Conservation (phyloP, 2,797 vertebrate species). For the Arrhamphus sclerolepis region DNA sequence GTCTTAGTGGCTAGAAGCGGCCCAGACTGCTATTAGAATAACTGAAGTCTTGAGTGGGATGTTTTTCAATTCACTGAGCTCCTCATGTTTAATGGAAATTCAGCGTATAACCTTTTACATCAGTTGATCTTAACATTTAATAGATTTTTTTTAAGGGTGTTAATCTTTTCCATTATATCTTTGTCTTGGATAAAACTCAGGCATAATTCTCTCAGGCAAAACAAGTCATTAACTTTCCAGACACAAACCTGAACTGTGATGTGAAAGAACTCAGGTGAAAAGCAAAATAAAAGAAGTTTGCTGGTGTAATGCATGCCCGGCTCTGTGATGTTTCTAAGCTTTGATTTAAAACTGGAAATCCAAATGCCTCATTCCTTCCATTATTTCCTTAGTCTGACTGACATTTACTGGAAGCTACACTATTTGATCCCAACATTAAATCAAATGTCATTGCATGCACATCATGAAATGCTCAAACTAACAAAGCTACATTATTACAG, state of each 20-base stretch:
- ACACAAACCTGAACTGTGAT: slow-evolving; percentile 61
- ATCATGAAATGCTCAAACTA: slow-evolving; percentile 59
- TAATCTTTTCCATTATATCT: slow-evolving; percentile 73
- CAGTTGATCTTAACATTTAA: slow-evolving; percentile 76
- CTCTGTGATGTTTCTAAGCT: slow-evolving; percentile 34
- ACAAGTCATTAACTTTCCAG: slow-evolving; percentile 72
- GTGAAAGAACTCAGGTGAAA: slow-evolving; percentile 47
- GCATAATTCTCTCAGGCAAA: slow-evolving; percentile 62
- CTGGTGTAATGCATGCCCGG: slow-evolving; percentile 2
- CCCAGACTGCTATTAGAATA: slow-evolving; percentile 73
- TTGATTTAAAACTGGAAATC: slow-evolving; percentile 46
- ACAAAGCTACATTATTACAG: slow-evolving; percentile 42
- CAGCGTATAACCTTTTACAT: slow-evolving; percentile 69
- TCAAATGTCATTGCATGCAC: slow-evolving; percentile 65
- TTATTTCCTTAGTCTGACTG: slow-evolving; percentile 57
- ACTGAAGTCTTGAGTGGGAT: slow-evolving; percentile 61
- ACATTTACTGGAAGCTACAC: slow-evolving; percentile 67
- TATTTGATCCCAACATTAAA: slow-evolving; percentile 58
- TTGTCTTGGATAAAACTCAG: slow-evolving; percentile 62
- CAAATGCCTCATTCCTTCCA: slow-evolving; percentile 36
- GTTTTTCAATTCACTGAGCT: slow-evolving; percentile 68
- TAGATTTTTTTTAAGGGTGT: slow-evolving; percentile 74
- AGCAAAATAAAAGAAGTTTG: slow-evolving; percentile 29
- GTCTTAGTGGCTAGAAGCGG: slow-evolving; percentile 66
- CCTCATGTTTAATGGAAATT: slow-evolving; percentile 74